phyloP scores from a whole-genome alignment of 2,113 vertebrate species.

The Meles meles region DNA sequence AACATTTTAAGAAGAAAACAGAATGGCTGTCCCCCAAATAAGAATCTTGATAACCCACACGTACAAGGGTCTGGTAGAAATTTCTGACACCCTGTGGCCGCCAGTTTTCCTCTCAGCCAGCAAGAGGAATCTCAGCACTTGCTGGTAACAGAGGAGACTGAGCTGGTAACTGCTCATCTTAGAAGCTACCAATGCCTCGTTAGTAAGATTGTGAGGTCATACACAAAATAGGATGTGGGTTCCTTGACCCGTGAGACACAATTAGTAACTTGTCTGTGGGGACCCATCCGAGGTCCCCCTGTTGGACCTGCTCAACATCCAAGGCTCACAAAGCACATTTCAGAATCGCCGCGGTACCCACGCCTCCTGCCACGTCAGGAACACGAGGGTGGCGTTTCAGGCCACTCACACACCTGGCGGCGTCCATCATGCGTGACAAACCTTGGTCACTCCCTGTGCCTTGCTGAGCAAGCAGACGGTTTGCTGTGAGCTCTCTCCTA shows the following conservation, averaged over 20 bases:
- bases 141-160: fast-evolving
- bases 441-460: too few relatives aligned
- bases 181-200: neutral
- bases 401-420: fast-evolving
- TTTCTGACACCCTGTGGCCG: neutral
- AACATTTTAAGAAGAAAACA: neutral
- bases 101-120: neutral
- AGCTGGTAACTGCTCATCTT: fast-evolving
- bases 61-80: neutral
- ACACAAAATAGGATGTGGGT: neutral
- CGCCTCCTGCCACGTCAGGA: fast-evolving
- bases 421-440: fast-evolving
- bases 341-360: neutral
- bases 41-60: neutral
- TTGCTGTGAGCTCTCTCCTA: neutral
- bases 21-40: neutral
- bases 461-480: fast-evolving
- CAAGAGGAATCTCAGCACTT: too few relatives aligned
- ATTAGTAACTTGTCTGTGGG: neutral
- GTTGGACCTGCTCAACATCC: fast-evolving
- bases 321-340: neutral
- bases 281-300: neutral
- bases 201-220: fast-evolving
- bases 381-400: fast-evolving
- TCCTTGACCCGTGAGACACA: neutral